Percentiles rank a stretch among this genome's conserved stretches.
These are phyloP conservation scores for Drosophila bocqueti DNA, from an alignment of 1,140 invertebrate species.

Conservation along the genomic window DNA sequence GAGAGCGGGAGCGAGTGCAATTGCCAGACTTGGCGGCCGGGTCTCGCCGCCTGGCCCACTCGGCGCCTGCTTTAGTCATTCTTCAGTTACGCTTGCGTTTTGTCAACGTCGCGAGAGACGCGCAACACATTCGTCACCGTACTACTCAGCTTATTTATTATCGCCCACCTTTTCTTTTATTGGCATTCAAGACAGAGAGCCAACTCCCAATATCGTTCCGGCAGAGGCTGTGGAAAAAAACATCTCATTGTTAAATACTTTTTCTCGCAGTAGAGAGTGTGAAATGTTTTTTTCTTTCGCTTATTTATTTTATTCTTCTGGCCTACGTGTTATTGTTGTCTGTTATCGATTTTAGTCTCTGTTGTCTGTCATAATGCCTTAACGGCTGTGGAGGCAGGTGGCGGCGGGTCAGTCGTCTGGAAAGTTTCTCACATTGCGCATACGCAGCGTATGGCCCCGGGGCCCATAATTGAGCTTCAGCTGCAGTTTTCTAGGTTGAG, in stretches of 20 bases:
- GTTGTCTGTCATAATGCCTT: slow-evolving; percentile 35
- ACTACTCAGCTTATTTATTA: slow-evolving; percentile 1
- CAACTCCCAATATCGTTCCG: neutral
- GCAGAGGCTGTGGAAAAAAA: slow-evolving; percentile 25
- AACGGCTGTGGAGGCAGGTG: slow-evolving; percentile 27
- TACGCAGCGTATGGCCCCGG: slow-evolving; percentile 59
- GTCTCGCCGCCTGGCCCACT: slow-evolving; percentile 67
- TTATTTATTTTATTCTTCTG: slow-evolving; percentile 15
- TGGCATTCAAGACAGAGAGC: slow-evolving; percentile 37
- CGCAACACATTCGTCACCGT: slow-evolving; percentile 50
- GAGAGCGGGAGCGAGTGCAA: slow-evolving; percentile 49
- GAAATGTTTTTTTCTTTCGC: slow-evolving; percentile 35
- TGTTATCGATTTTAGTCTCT: slow-evolving; percentile 62
- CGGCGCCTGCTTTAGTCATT: slow-evolving; percentile 77
- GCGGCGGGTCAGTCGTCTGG: slow-evolving; percentile 41
- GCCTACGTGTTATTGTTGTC: slow-evolving; percentile 20
- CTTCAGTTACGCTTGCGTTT: slow-evolving; percentile 81
- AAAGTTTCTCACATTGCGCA: slow-evolving; percentile 64
- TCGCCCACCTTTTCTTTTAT: slow-evolving; percentile 12
- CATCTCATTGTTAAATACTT: slow-evolving; percentile 44
- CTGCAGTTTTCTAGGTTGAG: slow-evolving; percentile 46
- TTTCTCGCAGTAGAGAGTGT: slow-evolving; percentile 30
- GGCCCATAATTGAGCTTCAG: slow-evolving; percentile 60
- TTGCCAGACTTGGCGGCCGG: slow-evolving; percentile 53
- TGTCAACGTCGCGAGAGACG: slow-evolving; percentile 77